Evolutionary conservation across 2,113 vertebrate genomes (phyloP).

Genomic region (Lates calcarifer): DNA sequence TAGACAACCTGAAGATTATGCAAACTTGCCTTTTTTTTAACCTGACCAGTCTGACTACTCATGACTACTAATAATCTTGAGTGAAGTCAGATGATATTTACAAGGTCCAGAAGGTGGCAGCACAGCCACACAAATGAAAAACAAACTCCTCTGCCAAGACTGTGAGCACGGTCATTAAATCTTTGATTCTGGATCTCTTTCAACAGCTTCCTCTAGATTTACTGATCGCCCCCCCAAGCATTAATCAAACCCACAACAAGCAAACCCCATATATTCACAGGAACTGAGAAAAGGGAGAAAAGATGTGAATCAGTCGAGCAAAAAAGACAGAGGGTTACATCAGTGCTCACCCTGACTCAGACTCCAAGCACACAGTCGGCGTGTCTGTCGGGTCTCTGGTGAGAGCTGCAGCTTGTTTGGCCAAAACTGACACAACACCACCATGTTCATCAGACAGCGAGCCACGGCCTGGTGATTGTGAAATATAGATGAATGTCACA

Average conservation of each 20-base stretch:
- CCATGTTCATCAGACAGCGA: conserved; percentile 96
- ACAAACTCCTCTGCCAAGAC: background rate
- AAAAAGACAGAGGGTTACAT: background rate
- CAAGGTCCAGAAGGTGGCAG: conserved; percentile 73
- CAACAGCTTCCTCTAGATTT: conserved; percentile 4
- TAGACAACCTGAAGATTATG: too few relatives aligned
- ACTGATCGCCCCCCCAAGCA: background rate
- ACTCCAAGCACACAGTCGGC: conserved; percentile 96
- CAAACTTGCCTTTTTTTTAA: too few relatives aligned
- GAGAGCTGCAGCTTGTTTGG: conserved; percentile 93
- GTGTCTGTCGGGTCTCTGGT: conserved; percentile 91
- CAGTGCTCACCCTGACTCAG: conserved; percentile 91
- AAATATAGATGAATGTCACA: background rate
- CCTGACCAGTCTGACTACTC: too few relatives aligned
- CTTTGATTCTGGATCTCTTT: conserved; percentile 29
- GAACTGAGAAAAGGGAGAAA: background rate
- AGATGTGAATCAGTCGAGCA: conserved; percentile 2
- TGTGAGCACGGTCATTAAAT: background rate
- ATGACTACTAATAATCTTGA: too few relatives aligned
- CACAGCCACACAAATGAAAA: conserved; percentile 39
- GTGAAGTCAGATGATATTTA: background rate
- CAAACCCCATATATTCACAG: conserved; percentile 10
- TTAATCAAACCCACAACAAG: conserved; percentile 17
- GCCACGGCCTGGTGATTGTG: conserved; percentile 87
- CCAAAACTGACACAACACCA: conserved; percentile 93